Conservation (phyloP, 2,797 vertebrate genomes). For the Columba guinea region DNA sequence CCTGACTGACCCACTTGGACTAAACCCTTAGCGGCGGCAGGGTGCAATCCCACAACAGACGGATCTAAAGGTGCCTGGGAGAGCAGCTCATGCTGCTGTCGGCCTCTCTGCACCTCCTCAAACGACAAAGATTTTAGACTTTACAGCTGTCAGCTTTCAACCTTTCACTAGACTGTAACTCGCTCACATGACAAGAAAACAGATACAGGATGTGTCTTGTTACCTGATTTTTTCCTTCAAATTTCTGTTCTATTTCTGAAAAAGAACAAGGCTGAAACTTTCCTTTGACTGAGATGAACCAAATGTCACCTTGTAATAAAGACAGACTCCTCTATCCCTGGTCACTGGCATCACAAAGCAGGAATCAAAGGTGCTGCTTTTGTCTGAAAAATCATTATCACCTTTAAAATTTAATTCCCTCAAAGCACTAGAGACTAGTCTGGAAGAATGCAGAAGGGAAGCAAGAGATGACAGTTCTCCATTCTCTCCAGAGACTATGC, state of each 20-base stretch:
- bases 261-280: background rate
- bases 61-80: background rate
- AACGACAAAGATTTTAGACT: background rate
- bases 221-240: background rate
- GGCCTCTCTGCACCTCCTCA: background rate
- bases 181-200: background rate
- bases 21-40: background rate
- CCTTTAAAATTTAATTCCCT: conserved; percentile 32
- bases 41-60: background rate
- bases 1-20: background rate
- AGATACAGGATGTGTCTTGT: background rate
- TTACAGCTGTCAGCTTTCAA: background rate
- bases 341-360: background rate
- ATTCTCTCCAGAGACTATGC: background rate
- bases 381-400: background rate
- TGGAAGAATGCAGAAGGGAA: background rate
- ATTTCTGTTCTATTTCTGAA: background rate
- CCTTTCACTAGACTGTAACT: background rate
- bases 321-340: background rate
- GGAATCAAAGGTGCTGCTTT: conserved; percentile 6
- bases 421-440: background rate
- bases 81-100: background rate
- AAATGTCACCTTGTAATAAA: background rate
- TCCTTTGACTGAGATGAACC: background rate
- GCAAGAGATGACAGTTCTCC: background rate